Base-by-base conservation (phyloP, 1,140 invertebrate genomes). In the Lasaia peninsularis region DNA sequence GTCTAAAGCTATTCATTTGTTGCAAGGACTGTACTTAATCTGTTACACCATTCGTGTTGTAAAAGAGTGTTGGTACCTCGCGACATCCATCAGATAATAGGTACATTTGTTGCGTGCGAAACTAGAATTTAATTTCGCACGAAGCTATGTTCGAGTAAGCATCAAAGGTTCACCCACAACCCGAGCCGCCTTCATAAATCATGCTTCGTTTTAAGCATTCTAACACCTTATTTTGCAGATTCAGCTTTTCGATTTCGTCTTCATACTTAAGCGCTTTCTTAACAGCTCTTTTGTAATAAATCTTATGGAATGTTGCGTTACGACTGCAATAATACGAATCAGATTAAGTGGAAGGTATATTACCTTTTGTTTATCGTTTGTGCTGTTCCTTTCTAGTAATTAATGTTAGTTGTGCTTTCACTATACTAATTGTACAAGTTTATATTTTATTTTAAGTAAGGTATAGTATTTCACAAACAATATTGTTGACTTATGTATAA, bases 41-140 rank as follows among this genome's bases (percentile, higher is more conserved):
- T 48, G 16, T 48, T 48, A 48, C 44, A 21, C 4, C 18, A 48
- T 18, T 48, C 44, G 44, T 21, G 18, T 48, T 48, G 44, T 48
- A 48, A 48, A 48, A 48, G 44, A 48, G 44, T 48, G 44, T 48
- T 21, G 52, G 60, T 60, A 60, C 57, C 62, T 63, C 24, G 65
- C 58, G 60, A 63, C 78, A 75, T 85, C 83, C 85, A 86, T 88
- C 82, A 80, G 85, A 88, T 88, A 88, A 78, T 77, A 71, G 76
- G 67, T 75, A 80, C 84, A 86, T 86, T 87, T 85, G 82, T 88
- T 88, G 85, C 85, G 85, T 88, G 85, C 77, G 82, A 85, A 88
- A 88, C 82, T 80, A 83, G 85, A 83, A 86, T 83, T 82, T 80
- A 75, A 87, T 86, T 85, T 84, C 73, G 80, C 80, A 83, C 82